phyloP scores from a whole-genome alignment of 2,888 invertebrate genomes.

The Amorpha juglandis region DNA sequence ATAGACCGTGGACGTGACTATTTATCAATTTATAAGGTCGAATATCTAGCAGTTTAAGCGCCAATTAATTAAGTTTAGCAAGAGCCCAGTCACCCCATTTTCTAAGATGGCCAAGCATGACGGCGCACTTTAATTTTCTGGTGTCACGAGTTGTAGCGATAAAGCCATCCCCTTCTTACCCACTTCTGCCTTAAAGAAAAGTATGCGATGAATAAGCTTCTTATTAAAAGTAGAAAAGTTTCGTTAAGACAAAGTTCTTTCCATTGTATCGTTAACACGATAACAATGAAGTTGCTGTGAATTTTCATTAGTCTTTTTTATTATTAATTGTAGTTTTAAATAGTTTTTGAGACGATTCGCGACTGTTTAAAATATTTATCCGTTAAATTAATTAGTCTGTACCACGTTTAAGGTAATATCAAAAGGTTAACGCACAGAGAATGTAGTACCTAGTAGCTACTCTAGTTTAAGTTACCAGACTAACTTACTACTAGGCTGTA shows the following conservation, averaged over 20 bases:
- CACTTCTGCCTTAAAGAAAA: slow-evolving; percentile 62
- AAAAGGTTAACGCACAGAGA: background rate
- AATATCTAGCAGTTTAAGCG: slow-evolving; percentile 49
- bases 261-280: slow-evolving; percentile 59
- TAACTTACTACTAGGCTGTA: background rate
- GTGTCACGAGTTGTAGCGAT: slow-evolving; percentile 77
- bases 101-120: slow-evolving; percentile 74
- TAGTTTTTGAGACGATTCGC: slow-evolving; percentile 29
- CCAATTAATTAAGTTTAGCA: slow-evolving; percentile 78
- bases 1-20: slow-evolving; percentile 41
- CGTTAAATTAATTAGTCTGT: background rate
- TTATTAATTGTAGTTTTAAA: slow-evolving; percentile 18
- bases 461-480: background rate
- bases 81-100: slow-evolving; percentile 75
- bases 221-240: slow-evolving; percentile 79
- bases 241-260: slow-evolving; percentile 66
- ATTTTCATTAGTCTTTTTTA: slow-evolving; percentile 33
- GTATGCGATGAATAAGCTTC: slow-evolving; percentile 77
- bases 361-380: background rate
- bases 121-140: slow-evolving; percentile 79
- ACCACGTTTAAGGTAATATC: no score
- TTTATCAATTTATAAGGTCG: slow-evolving; percentile 24
- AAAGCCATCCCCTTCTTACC: slow-evolving; percentile 61
- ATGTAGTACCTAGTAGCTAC: background rate
- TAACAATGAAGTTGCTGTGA: slow-evolving; percentile 51